Evolutionary conservation across 2,797 vertebrate genomes (phyloP), one percentile per base, ranked within the genome.

Genomic region (Chanos chanos): DNA sequence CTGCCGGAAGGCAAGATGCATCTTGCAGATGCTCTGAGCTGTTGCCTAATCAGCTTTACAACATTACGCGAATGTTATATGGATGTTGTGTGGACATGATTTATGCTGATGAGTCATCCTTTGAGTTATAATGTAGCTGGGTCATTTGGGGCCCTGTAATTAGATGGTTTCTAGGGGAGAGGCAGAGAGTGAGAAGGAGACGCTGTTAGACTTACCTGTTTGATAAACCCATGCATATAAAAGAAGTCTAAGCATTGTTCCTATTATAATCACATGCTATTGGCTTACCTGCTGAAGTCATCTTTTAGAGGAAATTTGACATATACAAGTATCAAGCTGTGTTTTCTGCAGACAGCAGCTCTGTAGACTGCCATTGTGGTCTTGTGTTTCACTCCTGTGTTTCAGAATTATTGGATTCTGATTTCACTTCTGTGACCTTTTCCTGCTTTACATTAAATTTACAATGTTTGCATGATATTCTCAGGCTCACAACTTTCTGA

Each of bases 11-110:
- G 66, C 25, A 51, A 40, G 18, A 64, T 54, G 22, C 10, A 24
- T 41, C 28, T n/a, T 34, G 67, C 73, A 68, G 78, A 81, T 76
- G 82, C 74, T 67, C 16, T 70, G 49, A 55, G 78, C 75, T 49
- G 71, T 5, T 2, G 73, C 63, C 76, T 82, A 76, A 76, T 80
- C 77, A 70, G 79, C 77, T 86, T 84, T 83, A 80, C 66, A 70
- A 75, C 53, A 22, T 50, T 74, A 60, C 64, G 58, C 44, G 51
- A 8, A 47, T 44, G 4, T 40, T 81, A 83, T 77, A 74, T 66
- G 60, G 74, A 68, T 22, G 44, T 54, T n/a, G 63, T n/a, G 63
- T 7, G 66, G 72, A 76, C 72, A 72, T 70, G 72, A 84, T 83
- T 83, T 78, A 84, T 77, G 77, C 70, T 75, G 75, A 87, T 83